Evolutionary conservation across 53 echinoderm and acorn worm genomes (phyloP).

Genomic region (Temnopleurus reevesii): DNA sequence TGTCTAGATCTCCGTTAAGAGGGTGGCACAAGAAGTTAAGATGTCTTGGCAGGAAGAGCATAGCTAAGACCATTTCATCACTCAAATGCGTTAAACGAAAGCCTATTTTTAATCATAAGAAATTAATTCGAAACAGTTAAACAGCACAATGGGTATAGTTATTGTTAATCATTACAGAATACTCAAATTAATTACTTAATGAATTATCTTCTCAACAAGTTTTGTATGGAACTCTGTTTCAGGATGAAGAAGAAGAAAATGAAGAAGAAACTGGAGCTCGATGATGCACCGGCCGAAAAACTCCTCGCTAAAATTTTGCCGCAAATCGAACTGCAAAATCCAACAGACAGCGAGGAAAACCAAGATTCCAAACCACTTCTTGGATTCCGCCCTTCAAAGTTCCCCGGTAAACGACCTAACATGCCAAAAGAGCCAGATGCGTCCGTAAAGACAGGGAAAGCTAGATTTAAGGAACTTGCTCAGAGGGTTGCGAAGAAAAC

Average conservation of each 20-base stretch:
- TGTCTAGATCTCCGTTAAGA: too few species aligned
- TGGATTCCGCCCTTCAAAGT: neutral
- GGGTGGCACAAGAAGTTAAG: too few species aligned
- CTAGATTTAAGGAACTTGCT: neutral
- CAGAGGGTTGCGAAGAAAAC: neutral
- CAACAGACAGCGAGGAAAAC: neutral
- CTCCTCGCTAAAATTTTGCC: conserved; percentile 35
- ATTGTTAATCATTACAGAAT: too few species aligned
- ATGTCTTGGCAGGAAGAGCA: too few species aligned
- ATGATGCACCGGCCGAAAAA: conserved; percentile 47
- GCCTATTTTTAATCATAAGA: too few species aligned
- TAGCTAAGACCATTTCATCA: too few species aligned
- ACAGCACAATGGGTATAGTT: too few species aligned
- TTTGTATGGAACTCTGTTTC: neutral
- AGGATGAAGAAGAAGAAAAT: conserved; percentile 34
- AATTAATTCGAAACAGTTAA: too few species aligned
- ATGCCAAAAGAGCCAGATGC: neutral
- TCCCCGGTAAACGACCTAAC: too few species aligned
- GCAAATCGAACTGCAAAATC: neutral
- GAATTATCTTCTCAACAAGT: too few species aligned
- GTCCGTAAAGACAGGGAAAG: neutral
- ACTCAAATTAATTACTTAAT: too few species aligned
- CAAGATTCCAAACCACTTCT: neutral
- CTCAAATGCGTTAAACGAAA: too few species aligned
- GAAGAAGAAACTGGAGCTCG: conserved; percentile 13